Percentiles rank a stretch among this genome's conserved stretches.
Evolutionary conservation across 2,888 invertebrate genomes (phyloP).

Genomic region (Chaetoderma sp.): DNA sequence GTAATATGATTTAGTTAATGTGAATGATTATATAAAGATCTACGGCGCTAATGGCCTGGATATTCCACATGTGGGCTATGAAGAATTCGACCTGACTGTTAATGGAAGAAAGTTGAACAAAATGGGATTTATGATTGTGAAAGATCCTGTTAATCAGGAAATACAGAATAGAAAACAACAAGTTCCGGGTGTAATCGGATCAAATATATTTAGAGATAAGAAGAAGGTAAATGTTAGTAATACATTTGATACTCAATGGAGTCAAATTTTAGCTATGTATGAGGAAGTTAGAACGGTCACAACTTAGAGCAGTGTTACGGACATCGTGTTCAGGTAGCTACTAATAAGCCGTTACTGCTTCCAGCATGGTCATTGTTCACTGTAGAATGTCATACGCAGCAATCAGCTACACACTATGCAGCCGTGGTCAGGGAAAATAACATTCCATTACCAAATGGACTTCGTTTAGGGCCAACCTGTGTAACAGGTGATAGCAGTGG

Average conservation of each 20-base stretch:
- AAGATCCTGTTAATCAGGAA: neutral
- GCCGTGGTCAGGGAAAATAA: neutral
- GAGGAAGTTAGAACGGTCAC: neutral
- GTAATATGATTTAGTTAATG: neutral
- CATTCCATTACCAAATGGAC: neutral
- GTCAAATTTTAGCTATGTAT: neutral
- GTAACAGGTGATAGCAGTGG: neutral
- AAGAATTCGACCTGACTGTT: neutral
- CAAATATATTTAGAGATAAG: slow-evolving; percentile 2
- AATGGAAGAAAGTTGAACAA: neutral
- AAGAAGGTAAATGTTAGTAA: neutral
- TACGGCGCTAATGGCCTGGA: neutral
- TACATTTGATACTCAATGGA: neutral
- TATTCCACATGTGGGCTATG: slow-evolving; percentile 1
- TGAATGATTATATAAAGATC: neutral
- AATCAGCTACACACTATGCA: neutral
- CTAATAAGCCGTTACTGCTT: neutral
- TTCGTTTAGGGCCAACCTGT: slow-evolving; percentile 3
- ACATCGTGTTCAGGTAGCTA: neutral
- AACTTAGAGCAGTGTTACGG: neutral
- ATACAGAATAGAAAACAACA: neutral
- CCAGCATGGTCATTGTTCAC: neutral
- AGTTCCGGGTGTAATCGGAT: neutral
- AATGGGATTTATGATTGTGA: neutral
- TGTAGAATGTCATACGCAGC: neutral